Conservation (phyloP, 2,113 vertebrate species). For the Glaucidium brasilianum region DNA sequence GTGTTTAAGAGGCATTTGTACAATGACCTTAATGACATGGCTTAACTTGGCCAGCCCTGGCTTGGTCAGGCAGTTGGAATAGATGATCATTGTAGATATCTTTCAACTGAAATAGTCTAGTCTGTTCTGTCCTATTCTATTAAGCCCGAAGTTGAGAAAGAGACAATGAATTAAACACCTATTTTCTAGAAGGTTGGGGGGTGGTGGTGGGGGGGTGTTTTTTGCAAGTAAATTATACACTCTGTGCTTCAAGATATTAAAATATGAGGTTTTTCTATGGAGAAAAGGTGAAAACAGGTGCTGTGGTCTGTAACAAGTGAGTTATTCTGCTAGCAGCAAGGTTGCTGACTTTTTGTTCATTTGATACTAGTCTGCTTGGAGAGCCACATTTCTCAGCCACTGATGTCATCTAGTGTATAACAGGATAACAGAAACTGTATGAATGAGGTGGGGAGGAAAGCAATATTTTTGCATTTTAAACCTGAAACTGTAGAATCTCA, state of each 20-base stretch:
- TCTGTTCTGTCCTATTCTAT: background rate
- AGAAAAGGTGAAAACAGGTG: background rate
- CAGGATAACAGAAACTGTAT: background rate
- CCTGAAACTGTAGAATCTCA: background rate
- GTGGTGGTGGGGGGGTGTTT: too few relatives aligned
- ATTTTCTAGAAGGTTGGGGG: background rate
- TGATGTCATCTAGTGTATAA: background rate
- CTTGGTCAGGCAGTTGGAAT: background rate
- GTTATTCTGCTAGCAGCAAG: background rate
- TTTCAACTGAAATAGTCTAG: background rate
- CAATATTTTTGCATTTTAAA: background rate
- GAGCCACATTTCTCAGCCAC: background rate
- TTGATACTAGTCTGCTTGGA: background rate
- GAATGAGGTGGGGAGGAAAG: rapidly evolving
- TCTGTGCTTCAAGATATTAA: background rate
- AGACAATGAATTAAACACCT: background rate
- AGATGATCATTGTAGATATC: background rate
- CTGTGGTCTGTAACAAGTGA: background rate
- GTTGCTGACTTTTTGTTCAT: background rate
- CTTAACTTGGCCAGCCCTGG: background rate
- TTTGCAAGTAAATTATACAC: background rate
- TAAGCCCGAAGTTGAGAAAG: background rate
- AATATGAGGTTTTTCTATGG: background rate
- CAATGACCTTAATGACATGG: background rate
- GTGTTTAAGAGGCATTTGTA: too few relatives aligned